Conservation (phyloP, 2,888 invertebrate species). For the Listrodromus nycthemerus region DNA sequence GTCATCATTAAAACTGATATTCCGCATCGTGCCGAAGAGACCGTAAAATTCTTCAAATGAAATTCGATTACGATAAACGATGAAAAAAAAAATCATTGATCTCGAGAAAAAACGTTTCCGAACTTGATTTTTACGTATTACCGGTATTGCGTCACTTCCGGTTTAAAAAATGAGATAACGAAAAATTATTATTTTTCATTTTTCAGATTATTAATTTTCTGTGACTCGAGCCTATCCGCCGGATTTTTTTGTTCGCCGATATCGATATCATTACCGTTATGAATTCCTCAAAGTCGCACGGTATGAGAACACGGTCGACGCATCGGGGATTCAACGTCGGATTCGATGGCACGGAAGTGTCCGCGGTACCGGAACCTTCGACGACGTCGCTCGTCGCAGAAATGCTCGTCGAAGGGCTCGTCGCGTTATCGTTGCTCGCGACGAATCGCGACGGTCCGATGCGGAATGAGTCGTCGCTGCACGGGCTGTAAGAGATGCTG, state of each 20-base stretch:
- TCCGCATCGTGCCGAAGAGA: too few relatives aligned
- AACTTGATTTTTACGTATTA: too few relatives aligned
- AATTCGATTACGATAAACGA: too few relatives aligned
- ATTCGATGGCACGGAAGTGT: slow-evolving; percentile 82
- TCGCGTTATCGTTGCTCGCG: slow-evolving; percentile 45
- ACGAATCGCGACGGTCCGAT: slow-evolving; percentile 86
- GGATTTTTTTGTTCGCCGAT: background rate
- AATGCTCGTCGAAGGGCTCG: slow-evolving; percentile 8
- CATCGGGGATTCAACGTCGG: slow-evolving; percentile 86
- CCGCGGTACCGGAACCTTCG: slow-evolving; percentile 83
- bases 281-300: slow-evolving; percentile 94
- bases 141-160: too few relatives aligned
- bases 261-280: slow-evolving; percentile 86
- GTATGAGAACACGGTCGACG: slow-evolving; percentile 91
- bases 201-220: background rate
- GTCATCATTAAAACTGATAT: too few relatives aligned
- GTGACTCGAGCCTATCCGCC: background rate
- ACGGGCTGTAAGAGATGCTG: slow-evolving; percentile 91
- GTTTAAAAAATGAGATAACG: too few relatives aligned
- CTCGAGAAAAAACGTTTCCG: too few relatives aligned
- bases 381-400: slow-evolving; percentile 20
- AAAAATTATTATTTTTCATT: too few relatives aligned
- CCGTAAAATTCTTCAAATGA: too few relatives aligned
- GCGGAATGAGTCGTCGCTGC: slow-evolving; percentile 91
- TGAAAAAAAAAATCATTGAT: too few relatives aligned